Percentiles rank a stretch among this genome's conserved stretches.
Evolutionary conservation across 1,140 invertebrate species (phyloP).

Genomic region (Paracyclopina nana): DNA sequence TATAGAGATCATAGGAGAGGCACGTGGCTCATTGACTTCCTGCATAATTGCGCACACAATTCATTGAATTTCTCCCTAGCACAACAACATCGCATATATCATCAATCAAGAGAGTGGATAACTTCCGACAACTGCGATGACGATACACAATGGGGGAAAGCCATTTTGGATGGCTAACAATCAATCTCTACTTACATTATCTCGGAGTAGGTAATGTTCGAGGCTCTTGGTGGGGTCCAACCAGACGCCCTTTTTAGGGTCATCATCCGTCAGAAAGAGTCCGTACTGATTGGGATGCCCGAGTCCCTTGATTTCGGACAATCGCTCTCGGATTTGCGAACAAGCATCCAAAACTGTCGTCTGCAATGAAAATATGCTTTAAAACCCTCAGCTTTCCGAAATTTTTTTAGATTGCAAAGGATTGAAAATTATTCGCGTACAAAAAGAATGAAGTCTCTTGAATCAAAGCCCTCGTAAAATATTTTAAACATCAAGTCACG

Average conservation of each 20-base stretch:
- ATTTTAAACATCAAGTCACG: no score
- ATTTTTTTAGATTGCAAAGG: background rate
- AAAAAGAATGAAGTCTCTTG: conserved; percentile 1
- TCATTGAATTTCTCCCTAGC: no score
- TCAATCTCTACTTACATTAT: conserved; percentile 41
- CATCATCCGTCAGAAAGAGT: conserved; percentile 83
- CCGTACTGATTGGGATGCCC: conserved; percentile 69
- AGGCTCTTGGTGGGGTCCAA: conserved; percentile 74
- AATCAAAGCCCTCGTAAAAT: background rate
- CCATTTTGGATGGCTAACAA: no score
- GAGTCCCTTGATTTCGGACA: conserved; percentile 38
- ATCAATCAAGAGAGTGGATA: no score
- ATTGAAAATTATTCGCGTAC: background rate
- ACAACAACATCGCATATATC: no score
- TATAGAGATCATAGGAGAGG: no score
- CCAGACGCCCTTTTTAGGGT: conserved; percentile 93
- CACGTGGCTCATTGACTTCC: no score
- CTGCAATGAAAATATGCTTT: conserved; percentile 23
- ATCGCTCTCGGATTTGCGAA: conserved; percentile 79
- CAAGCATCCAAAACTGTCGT: conserved; percentile 88
- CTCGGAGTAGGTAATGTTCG: conserved; percentile 89
- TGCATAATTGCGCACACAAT: no score
- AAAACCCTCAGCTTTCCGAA: background rate
- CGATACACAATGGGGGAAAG: no score
- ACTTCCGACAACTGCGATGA: no score